These are phyloP conservation scores for Caenorhabditis remanei DNA, from an alignment of 1,140 invertebrate genomes.

Conservation along the genomic window DNA sequence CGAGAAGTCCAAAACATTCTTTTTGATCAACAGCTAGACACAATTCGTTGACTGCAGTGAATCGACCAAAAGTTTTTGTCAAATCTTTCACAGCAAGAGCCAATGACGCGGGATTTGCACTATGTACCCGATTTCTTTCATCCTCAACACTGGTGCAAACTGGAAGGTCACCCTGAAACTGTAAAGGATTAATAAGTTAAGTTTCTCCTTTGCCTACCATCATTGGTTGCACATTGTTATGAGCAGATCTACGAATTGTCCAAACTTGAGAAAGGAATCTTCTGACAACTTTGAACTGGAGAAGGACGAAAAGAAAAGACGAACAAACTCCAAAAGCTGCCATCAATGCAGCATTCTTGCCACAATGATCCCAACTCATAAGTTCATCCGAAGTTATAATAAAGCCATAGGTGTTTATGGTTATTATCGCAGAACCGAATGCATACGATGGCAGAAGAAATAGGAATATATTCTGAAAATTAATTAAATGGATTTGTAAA, in stretches of 20 bases:
- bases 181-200: neutral
- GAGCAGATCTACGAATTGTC: constrained; percentile 42
- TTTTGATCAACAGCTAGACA: constrained; percentile 59
- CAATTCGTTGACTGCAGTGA: constrained; percentile 63
- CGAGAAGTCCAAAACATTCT: constrained; percentile 68
- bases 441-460: constrained; percentile 62
- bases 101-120: neutral
- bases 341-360: constrained; percentile 46
- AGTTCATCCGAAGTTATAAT: neutral
- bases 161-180: constrained; percentile 21
- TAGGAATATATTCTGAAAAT: constrained; percentile 56
- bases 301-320: constrained; percentile 52
- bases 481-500: neutral
- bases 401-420: neutral
- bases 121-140: constrained; percentile 11
- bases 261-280: constrained; percentile 36
- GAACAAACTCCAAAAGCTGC: constrained; percentile 51
- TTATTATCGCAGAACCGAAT: constrained; percentile 55
- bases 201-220: neutral
- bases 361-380: constrained; percentile 42
- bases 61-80: constrained; percentile 60
- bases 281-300: constrained; percentile 60
- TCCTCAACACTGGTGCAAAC: constrained; percentile 22
- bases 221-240: constrained; percentile 43
- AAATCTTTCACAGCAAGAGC: constrained; percentile 57